Base-by-base conservation (phyloP, 2,888 invertebrate species). In the Thumatha senex region DNA sequence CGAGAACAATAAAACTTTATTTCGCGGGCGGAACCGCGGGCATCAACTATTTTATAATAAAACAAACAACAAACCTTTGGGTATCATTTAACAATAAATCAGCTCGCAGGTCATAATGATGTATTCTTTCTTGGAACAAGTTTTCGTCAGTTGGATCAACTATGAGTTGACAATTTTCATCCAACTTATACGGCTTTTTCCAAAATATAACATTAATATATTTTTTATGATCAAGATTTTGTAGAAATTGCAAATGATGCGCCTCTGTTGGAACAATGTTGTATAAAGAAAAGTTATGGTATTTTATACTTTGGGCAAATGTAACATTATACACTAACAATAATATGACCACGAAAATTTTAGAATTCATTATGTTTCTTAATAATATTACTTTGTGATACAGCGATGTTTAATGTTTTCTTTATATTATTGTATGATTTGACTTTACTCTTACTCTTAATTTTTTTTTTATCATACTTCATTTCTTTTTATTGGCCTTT, bases 141-240 rank as follows among this genome's bases (percentile, higher is more conserved):
- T 63, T 69, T 7, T 49, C 57, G 9, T 87, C 80, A 0, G 38
- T 39, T 1, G 80, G 77, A 34, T 67, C 72, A 0, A 89, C 79
- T 1, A 89, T 56, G 9, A 87, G 61, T 35, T 87, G 84, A 0
- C 82, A 74, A 36, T 77, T 69, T 12, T 74, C 65, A 46, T 66
- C 70, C 30, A 89, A 48, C 48, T 79, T 85, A 0, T 59, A 58
- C 0, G 88, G 86, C 14, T 65, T 76, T 34, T 69, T 78, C 85
- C 85, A 86, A 56, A 84, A 89, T 0, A 73, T 49, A 5, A 84
- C 52, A 35, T 88, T 72, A 0, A 87, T 63, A 24, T 86, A 86
- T 51, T 76, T 84, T 35, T 77, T 64, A 0, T 48, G 49, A 1
- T 76, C 76, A 18, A 88, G 53, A 54, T 79, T 82, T 45, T 78